These are phyloP conservation scores for Muscicapa striata DNA, from an alignment of 2,797 vertebrate species.

Conservation along the genomic window DNA sequence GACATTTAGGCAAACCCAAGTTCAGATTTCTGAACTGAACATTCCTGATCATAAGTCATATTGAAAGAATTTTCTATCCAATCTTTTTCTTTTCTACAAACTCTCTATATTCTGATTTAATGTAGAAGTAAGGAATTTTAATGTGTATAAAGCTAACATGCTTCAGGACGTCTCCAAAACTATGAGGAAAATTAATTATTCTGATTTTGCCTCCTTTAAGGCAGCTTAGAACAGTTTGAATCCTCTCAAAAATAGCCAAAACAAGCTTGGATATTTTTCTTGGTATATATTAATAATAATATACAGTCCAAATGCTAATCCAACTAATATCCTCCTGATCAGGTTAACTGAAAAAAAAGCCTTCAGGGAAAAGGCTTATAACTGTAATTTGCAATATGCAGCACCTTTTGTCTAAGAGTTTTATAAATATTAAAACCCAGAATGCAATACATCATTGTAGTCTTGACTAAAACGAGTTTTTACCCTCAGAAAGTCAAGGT, in stretches of 20 bases:
- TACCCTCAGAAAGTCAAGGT: not conserved
- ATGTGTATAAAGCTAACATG: not conserved
- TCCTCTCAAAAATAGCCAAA: not conserved
- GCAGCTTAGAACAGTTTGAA: not conserved
- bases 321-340: not conserved
- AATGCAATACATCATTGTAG: not conserved
- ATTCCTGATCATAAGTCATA: not conserved
- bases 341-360: not conserved
- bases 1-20: constrained; percentile 20
- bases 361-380: not conserved
- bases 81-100: not conserved
- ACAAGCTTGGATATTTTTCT: not conserved
- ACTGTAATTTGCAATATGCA: not conserved
- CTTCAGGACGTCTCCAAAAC: not conserved
- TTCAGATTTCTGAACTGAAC: not conserved
- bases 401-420: not conserved
- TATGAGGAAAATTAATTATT: not conserved
- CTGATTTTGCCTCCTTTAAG: not conserved
- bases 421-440: constrained; percentile 21
- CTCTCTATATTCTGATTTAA: not conserved
- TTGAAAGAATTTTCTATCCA: not conserved
- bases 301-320: not conserved
- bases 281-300: not conserved
- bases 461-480: not conserved
- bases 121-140: not conserved